Base-by-base conservation (phyloP, 2,113 vertebrate species). In the Oncorhynchus tshawytscha region DNA sequence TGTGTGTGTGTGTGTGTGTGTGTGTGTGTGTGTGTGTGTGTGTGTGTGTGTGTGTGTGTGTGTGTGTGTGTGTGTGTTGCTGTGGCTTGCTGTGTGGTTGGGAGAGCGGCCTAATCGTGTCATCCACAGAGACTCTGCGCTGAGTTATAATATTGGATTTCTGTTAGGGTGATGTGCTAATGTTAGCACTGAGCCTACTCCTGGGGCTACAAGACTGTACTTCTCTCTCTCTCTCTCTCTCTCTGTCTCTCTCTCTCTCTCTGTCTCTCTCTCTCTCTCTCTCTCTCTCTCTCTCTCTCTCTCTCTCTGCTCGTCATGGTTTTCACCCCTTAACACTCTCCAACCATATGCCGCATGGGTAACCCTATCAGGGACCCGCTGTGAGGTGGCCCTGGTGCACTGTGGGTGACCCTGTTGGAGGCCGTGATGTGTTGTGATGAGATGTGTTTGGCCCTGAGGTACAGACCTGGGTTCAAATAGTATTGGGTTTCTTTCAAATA, bases 131-230 rank as follows among this genome's bases (percentile, higher is more conserved):
- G 65, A 85, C 88, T 85, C 82, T 82, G 78, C 78, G 81, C 78
- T 60, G 75, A 82, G 80, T 79, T 67, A 80, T 82, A 86, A 88
- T 87, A 89, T 91, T 84, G 81, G 85, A 90, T 91, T 92, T 91
- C 71, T 86, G 80, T 88, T 80, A 72, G 81, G 71, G 82, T 80
- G 84, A 90, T 85, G 84, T 83, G 87, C 81, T 88, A 86, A 84
- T 86, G 86, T 90, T 88, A 90, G 84, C 86, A 84, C 79, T 74
- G 75, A 86, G 80, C 83, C 81, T 75, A 77, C 76, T 82, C 74
- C 67, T 62, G 74, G 66, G 74, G 76, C 79, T 66, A 34, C 84
- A 57, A 66, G 25, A 71, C 18, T 16, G 49, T 22, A 54, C 6
- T 51, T 29, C 73, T 25, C 31, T 20, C 54, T 5, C 48, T 31